Conservation (phyloP, 2,888 invertebrate species). For the Diarsia dahlii region DNA sequence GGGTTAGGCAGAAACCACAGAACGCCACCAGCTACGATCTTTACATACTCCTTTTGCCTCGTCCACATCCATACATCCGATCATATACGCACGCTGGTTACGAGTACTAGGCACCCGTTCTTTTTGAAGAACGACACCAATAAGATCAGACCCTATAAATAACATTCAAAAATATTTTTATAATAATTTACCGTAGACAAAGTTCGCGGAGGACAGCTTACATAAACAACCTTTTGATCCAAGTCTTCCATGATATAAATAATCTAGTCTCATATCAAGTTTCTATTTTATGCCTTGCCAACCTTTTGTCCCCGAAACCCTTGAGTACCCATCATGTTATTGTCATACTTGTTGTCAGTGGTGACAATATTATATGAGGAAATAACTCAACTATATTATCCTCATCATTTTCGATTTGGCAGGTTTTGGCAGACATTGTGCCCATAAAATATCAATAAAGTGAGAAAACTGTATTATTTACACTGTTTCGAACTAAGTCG, state of each 20-base stretch:
- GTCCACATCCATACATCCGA: too few relatives aligned
- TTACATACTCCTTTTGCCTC: too few relatives aligned
- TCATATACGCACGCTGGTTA: too few relatives aligned
- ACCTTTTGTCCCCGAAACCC: slow-evolving; percentile 27
- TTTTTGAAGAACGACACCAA: too few relatives aligned
- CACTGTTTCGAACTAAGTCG: slow-evolving; percentile 9
- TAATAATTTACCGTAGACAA: too few relatives aligned
- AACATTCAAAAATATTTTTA: too few relatives aligned
- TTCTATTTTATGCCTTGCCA: slow-evolving; percentile 29
- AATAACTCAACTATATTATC: slow-evolving; percentile 23
- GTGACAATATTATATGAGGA: slow-evolving; percentile 27
- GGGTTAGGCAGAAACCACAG: too few relatives aligned
- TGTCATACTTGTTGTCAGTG: slow-evolving; percentile 15
- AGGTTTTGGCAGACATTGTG: slow-evolving; percentile 27
- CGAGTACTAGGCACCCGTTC: too few relatives aligned
- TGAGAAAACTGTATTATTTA: slow-evolving; percentile 8
- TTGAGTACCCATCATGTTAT: slow-evolving; percentile 22
- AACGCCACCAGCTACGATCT: too few relatives aligned
- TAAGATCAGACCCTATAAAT: too few relatives aligned
- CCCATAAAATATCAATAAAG: background rate
- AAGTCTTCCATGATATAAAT: background rate
- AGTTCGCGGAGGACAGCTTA: background rate
- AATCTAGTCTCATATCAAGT: slow-evolving; percentile 16
- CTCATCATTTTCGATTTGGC: slow-evolving; percentile 5
- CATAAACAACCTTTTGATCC: background rate